A percentile compares a stretch with the other conserved stretches of the same genome.
These are phyloP conservation scores for Anolis carolinensis DNA, from an alignment of 2,113 vertebrate species.

Conservation along the genomic window DNA sequence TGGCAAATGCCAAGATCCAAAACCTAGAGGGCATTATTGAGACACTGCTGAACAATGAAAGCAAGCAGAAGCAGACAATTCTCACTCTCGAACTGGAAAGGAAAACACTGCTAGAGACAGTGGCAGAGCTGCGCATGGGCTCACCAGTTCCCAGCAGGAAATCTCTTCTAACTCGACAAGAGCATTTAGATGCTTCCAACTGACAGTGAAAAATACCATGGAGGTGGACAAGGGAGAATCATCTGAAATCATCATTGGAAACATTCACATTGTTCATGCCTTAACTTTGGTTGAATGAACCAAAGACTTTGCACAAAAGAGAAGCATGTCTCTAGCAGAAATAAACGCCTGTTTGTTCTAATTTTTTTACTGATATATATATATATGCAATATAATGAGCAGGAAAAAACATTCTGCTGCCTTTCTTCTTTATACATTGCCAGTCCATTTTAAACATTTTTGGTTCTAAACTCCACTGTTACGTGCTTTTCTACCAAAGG, in stretches of 20 bases:
- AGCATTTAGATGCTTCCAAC: conserved; percentile 46
- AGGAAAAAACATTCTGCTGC: conserved; percentile 16
- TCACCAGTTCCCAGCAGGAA: conserved; percentile 43
- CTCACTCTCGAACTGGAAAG: conserved; percentile 84
- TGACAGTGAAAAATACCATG: conserved; percentile 38
- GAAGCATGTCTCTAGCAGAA: conserved; percentile 52
- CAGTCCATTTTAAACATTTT: conserved; percentile 27
- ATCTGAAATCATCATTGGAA: background rate
- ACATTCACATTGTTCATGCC: conserved; percentile 39
- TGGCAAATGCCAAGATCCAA: conserved; percentile 87
- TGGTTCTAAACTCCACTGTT: background rate
- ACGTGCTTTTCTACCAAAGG: conserved; percentile 66
- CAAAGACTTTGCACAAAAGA: conserved; percentile 19
- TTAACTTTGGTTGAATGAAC: conserved; percentile 48
- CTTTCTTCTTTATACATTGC: background rate
- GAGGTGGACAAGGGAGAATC: conserved; percentile 51
- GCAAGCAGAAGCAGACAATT: conserved; percentile 80
- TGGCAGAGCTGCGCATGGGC: conserved; percentile 76
- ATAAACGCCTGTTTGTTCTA: conserved; percentile 39
- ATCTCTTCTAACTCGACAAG: background rate
- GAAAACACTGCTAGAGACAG: conserved; percentile 75
- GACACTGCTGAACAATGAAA: conserved; percentile 79
- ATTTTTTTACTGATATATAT: conserved; percentile 16
- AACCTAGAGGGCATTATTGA: conserved; percentile 86
- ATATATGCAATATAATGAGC: conserved; percentile 9